Evolutionary conservation across 2,797 vertebrate species (phyloP).

Genomic region (Telmatherina bonti): DNA sequence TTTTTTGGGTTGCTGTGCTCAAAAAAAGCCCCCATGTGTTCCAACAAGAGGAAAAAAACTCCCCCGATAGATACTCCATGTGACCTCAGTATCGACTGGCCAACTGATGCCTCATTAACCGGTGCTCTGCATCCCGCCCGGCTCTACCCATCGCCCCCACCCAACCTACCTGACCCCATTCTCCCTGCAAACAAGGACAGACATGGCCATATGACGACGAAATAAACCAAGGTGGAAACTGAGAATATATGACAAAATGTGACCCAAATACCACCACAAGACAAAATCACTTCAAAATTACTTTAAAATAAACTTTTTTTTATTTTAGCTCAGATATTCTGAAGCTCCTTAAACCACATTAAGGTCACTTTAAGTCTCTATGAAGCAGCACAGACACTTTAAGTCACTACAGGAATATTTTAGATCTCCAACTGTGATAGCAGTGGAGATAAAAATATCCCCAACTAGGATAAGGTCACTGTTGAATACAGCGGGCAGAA

Average conservation of each 20-base stretch:
- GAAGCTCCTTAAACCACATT: conserved; percentile 3
- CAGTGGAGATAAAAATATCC: conserved; percentile 62
- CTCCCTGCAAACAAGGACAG: conserved; percentile 12
- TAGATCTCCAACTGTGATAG: conserved; percentile 35
- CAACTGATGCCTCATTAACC: conserved; percentile 32
- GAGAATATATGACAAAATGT: background rate
- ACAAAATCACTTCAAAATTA: conserved; percentile 6
- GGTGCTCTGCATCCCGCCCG: conserved; percentile 35
- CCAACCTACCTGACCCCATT: conserved; percentile 41
- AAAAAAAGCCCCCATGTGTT: conserved; percentile 22
- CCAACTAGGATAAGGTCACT: conserved; percentile 66
- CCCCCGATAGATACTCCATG: conserved; percentile 37
- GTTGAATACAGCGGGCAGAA: conserved; percentile 31
- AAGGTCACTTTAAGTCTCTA: conserved; percentile 28
- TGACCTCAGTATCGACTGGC: conserved; percentile 37
- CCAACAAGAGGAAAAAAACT: conserved; percentile 2
- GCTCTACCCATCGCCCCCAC: background rate
- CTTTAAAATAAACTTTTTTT: background rate
- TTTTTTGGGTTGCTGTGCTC: conserved; percentile 12
- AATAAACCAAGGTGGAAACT: background rate
- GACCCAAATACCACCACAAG: background rate
- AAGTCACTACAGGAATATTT: conserved; percentile 53
- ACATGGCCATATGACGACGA: background rate
- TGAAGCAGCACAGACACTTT: conserved; percentile 22
- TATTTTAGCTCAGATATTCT: background rate